phyloP scores from a whole-genome alignment of 2,113 vertebrate genomes.

The Vulpes vulpes region DNA sequence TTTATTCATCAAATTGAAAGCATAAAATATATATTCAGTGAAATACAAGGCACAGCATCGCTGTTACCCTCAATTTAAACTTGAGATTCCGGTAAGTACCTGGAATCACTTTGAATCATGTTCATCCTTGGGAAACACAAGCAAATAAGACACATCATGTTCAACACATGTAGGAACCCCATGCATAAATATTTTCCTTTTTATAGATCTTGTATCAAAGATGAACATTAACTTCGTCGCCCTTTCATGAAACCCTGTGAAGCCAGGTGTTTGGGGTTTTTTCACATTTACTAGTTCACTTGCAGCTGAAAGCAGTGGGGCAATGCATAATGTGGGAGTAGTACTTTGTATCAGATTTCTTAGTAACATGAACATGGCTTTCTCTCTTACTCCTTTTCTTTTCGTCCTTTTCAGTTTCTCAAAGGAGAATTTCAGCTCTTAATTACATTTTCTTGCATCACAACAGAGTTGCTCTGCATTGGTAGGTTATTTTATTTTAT shows the following conservation, averaged over 20 bases:
- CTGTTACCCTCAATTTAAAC: constrained; percentile 36
- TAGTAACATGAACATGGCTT: neutral
- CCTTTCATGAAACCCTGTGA: neutral
- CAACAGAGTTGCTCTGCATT: neutral
- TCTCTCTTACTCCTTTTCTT: neutral
- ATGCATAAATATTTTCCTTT: constrained; percentile 31
- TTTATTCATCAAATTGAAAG: neutral
- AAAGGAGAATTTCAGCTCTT: neutral
- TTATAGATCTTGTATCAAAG: neutral
- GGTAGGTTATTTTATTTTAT: neutral
- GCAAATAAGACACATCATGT: neutral
- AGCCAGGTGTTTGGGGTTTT: neutral
- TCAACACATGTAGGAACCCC: constrained; percentile 25
- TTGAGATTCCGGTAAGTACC: constrained; percentile 52
- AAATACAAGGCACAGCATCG: neutral
- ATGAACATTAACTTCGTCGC: neutral
- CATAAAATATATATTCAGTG: neutral
- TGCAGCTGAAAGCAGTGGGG: neutral
- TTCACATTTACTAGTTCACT: neutral
- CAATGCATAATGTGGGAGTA: neutral
- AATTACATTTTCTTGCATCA: neutral
- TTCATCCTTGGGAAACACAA: constrained; percentile 60
- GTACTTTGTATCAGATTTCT: neutral
- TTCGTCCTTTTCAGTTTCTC: neutral
- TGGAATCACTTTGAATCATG: constrained; percentile 69